These are phyloP conservation scores for Tetraodon nigroviridis DNA, from an alignment of 2,113 vertebrate species.

Conservation along the genomic window DNA sequence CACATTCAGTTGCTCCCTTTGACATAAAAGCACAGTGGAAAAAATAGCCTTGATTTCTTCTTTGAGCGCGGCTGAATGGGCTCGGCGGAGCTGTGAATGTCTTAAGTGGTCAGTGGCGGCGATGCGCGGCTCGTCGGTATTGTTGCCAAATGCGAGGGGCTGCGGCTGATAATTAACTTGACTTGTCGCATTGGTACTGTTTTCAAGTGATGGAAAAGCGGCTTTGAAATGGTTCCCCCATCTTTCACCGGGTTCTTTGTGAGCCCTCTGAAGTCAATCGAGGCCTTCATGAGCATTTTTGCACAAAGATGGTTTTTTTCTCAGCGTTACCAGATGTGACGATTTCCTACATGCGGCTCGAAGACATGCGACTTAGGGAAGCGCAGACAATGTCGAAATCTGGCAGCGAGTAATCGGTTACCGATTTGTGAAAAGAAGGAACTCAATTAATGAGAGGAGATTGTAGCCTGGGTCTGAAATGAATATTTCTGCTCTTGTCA, in stretches of 20 bases:
- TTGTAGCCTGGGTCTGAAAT: conserved; percentile 17
- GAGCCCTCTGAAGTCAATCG: conserved; percentile 58
- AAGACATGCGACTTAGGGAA: conserved; percentile 30
- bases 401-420: conserved; percentile 36
- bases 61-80: conserved; percentile 57
- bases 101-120: conserved; percentile 64
- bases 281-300: conserved; percentile 51
- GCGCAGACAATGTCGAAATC: conserved; percentile 41
- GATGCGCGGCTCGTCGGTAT: conserved; percentile 58
- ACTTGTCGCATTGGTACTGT: conserved; percentile 49
- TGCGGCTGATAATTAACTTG: conserved; percentile 63
- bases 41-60: conserved; percentile 74
- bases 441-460: conserved; percentile 32
- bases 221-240: conserved; percentile 49
- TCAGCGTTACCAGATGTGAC: conserved; percentile 59
- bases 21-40: conserved; percentile 67
- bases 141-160: conserved; percentile 63
- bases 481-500: conserved; percentile 23
- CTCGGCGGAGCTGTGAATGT: conserved; percentile 61
- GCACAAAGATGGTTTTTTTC: conserved; percentile 50
- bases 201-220: conserved; percentile 55
- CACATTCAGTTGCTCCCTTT: conserved; percentile 58
- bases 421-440: conserved; percentile 27
- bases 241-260: conserved; percentile 35
- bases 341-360: conserved; percentile 48